These are phyloP conservation scores for Yponomeuta cagnagella DNA, from an alignment of 2,888 invertebrate species.

Conservation along the genomic window DNA sequence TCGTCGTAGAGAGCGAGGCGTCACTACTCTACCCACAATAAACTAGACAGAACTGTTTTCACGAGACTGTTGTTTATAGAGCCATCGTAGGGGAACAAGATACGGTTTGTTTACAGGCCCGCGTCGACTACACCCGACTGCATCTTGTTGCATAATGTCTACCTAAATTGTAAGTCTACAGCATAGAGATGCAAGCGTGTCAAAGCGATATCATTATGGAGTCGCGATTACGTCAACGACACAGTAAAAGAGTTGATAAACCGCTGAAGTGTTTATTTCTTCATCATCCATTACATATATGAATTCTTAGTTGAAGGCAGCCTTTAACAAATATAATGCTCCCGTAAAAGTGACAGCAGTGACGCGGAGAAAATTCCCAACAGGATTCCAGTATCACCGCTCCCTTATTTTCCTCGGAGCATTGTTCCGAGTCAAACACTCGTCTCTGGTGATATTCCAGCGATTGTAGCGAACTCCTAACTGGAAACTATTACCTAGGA, in stretches of 20 bases:
- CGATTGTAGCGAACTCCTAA: slow-evolving; percentile 26
- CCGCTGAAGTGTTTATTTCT: too few species aligned
- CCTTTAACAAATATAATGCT: too few species aligned
- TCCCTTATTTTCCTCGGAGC: slow-evolving; percentile 1
- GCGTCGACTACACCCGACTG: slow-evolving; percentile 53
- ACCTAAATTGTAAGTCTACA: too few species aligned
- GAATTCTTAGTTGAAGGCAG: too few species aligned
- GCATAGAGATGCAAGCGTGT: too few species aligned
- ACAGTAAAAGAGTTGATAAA: too few species aligned
- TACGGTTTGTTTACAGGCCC: slow-evolving; percentile 62
- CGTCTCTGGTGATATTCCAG: background rate
- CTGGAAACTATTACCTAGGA: slow-evolving; percentile 58
- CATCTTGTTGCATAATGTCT: slow-evolving; percentile 55
- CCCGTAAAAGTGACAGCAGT: too few species aligned
- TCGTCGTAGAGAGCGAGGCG: slow-evolving; percentile 41
- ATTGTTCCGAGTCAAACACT: slow-evolving; percentile 7
- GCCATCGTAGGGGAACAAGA: slow-evolving; percentile 66
- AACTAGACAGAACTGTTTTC: slow-evolving; percentile 70
- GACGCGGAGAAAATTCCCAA: background rate
- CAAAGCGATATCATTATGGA: too few species aligned
- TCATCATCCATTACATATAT: too few species aligned
- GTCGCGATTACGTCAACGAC: too few species aligned
- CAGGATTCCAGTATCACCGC: background rate
- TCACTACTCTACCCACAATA: slow-evolving; percentile 33
- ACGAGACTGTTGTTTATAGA: slow-evolving; percentile 71